Evolutionary conservation across 2,888 invertebrate species (phyloP).

Genomic region (Lithophane leautieri): DNA sequence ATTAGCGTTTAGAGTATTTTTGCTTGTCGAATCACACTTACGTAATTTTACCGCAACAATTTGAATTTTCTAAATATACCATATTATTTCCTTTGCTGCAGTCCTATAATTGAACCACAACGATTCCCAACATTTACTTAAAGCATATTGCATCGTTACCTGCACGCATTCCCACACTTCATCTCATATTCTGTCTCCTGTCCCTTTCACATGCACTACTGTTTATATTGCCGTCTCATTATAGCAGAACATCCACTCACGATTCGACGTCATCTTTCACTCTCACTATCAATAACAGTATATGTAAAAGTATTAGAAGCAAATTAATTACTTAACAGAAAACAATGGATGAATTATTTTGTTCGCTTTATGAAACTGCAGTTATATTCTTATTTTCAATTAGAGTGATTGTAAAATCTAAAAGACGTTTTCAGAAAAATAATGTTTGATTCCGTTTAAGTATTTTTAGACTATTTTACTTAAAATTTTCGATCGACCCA

Average conservation of each 20-base stretch:
- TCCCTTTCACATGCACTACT: conserved; percentile 70
- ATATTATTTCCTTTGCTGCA: not conserved
- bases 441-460: not conserved
- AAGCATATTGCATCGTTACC: conserved; percentile 82
- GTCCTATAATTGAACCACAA: conserved; percentile 51
- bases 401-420: not conserved
- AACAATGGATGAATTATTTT: not conserved
- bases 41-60: not conserved
- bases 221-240: conserved; percentile 63
- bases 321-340: conserved; percentile 4
- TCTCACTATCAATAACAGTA: conserved; percentile 86
- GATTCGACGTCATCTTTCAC: conserved; percentile 87
- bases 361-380: not conserved
- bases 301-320: conserved; percentile 72
- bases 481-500: not conserved
- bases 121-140: conserved; percentile 66
- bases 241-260: conserved; percentile 76
- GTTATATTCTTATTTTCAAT: not conserved
- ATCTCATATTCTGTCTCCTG: conserved; percentile 67
- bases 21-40: conserved; percentile 6
- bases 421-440: not conserved
- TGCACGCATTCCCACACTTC: conserved; percentile 86
- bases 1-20: not conserved
- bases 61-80: not conserved
- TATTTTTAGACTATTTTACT: not conserved